A percentile compares a stretch with the other conserved stretches of the same genome.
phyloP scores from a whole-genome alignment of 2,888 invertebrate genomes.

The Lithophane ornitopus region DNA sequence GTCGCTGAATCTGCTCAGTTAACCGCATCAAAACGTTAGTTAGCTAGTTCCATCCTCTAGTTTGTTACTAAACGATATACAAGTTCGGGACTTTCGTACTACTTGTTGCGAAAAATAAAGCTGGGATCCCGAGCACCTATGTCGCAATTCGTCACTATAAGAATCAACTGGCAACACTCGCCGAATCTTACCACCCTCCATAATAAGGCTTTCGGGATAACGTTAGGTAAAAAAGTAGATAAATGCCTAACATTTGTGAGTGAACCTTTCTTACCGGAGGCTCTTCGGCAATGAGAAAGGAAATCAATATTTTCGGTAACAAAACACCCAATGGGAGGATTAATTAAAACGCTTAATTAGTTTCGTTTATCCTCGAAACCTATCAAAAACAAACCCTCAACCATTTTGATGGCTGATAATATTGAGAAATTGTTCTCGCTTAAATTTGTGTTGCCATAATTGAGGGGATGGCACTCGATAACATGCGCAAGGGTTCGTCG shows the following conservation, averaged over 20 bases:
- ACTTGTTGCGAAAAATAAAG: conserved; percentile 57
- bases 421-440: conserved; percentile 75
- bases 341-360: conserved; percentile 89
- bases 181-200: conserved; percentile 42
- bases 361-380: conserved; percentile 87
- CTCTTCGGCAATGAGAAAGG: conserved; percentile 72
- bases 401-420: conserved; percentile 81
- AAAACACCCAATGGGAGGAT: conserved; percentile 85
- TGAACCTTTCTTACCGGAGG: conserved; percentile 72
- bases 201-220: conserved; percentile 59
- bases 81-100: conserved; percentile 44
- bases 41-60: conserved; percentile 56
- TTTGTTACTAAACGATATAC: conserved; percentile 50
- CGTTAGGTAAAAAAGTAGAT: conserved; percentile 62
- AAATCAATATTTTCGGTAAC: conserved; percentile 87
- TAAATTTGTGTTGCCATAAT: conserved; percentile 63
- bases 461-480: conserved; percentile 60
- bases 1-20: conserved; percentile 60
- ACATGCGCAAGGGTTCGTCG: conserved; percentile 56
- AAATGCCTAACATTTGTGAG: conserved; percentile 70
- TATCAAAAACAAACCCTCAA: conserved; percentile 84
- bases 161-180: conserved; percentile 56
- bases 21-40: conserved; percentile 66
- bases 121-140: conserved; percentile 36
- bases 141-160: conserved; percentile 58